phyloP scores from a whole-genome alignment of 1,140 invertebrate species.

The Nasonia vitripennis region DNA sequence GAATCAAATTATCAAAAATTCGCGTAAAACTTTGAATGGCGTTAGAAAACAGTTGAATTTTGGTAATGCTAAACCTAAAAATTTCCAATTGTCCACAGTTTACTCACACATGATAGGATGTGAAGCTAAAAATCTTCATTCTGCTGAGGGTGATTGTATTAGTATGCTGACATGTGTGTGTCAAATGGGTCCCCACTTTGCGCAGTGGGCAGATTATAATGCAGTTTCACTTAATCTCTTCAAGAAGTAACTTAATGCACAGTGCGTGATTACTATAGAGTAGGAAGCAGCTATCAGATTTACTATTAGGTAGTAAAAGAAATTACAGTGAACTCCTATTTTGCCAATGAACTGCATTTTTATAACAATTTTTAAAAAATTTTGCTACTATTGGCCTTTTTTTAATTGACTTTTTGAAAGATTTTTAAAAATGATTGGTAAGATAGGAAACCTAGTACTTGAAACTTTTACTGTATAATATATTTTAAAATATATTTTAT shows the following conservation, averaged over 20 bases:
- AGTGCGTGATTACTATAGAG: no score
- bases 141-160: constrained; percentile 79
- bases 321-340: neutral
- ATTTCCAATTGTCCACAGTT: constrained; percentile 75
- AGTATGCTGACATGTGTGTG: constrained; percentile 76
- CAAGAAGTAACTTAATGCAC: constrained; percentile 19
- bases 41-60: constrained; percentile 26
- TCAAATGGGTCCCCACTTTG: constrained; percentile 74
- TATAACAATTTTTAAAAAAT: no score
- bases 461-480: neutral
- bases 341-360: neutral
- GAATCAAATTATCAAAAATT: constrained; percentile 56
- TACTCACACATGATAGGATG: constrained; percentile 74
- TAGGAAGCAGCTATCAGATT: neutral
- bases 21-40: constrained; percentile 30
- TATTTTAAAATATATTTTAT: neutral
- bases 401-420: neutral
- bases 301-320: neutral
- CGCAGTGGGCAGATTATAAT: constrained; percentile 76
- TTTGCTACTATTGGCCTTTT: no score
- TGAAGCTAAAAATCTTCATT: constrained; percentile 72
- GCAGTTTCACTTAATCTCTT: constrained; percentile 67
- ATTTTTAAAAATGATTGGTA: neutral
- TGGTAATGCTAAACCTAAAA: constrained; percentile 50
- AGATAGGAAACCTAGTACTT: no score